A percentile compares a stretch with the other conserved stretches of the same genome.
These are phyloP conservation scores for Amphimedon queenslandica DNA, from an alignment of 37 sponge, comb jelly and placozoan species.

Conservation along the genomic window DNA sequence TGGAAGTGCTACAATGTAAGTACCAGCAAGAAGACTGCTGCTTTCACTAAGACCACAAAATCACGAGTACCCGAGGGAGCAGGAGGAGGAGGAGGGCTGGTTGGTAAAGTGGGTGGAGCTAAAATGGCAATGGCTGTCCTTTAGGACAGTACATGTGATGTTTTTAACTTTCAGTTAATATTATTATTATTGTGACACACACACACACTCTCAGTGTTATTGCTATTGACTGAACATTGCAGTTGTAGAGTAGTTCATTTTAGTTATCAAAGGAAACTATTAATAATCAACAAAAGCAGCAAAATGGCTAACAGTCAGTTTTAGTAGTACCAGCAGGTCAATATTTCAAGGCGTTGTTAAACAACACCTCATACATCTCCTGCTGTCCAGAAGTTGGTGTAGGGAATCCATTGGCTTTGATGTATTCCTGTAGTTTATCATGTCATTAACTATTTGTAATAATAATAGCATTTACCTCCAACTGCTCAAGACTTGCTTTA, in stretches of 20 bases:
- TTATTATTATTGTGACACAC: neutral
- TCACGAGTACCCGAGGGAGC: neutral
- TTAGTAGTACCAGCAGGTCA: too few species aligned
- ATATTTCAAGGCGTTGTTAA: conserved; percentile 32
- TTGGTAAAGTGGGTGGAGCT: neutral
- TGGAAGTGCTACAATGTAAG: neutral
- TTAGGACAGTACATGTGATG: neutral
- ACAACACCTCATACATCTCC: conserved; percentile 50
- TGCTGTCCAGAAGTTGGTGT: conserved; percentile 39
- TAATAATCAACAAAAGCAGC: too few species aligned
- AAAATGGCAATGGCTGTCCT: neutral
- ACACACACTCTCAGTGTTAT: too few species aligned
- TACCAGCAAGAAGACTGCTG: neutral
- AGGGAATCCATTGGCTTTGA: conserved; percentile 39
- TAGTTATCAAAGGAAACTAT: too few species aligned
- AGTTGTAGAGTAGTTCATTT: too few species aligned
- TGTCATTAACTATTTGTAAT: too few species aligned
- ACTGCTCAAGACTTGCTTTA: conserved; percentile 14
- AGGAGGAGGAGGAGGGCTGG: neutral
- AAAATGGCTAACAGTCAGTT: too few species aligned
- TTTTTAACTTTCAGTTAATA: neutral
- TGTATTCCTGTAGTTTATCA: conserved; percentile 35
- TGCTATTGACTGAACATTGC: too few species aligned
- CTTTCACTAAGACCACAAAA: neutral
- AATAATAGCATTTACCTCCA: conserved; percentile 28